Base-by-base conservation (phyloP, 1,140 invertebrate genomes). In the Drosophila subpulchrella region DNA sequence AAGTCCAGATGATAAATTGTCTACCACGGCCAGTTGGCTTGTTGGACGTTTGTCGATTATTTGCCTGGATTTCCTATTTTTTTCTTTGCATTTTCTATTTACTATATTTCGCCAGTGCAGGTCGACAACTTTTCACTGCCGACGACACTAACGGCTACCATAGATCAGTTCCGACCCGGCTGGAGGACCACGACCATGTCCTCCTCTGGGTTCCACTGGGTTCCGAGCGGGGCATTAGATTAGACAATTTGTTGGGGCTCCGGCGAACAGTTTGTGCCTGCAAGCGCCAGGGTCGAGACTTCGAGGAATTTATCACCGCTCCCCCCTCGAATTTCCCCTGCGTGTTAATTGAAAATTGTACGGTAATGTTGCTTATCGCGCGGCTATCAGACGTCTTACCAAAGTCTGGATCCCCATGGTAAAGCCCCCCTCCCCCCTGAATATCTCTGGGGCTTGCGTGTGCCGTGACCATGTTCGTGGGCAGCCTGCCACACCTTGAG, bases 301-400 rank as follows among this genome's bases (percentile, higher is more conserved):
- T 30, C 41, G 42, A 65, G 81, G 80, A 75, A 75, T 78, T 74
- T 67, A 62, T 71, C 51, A 55, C 59, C 24, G 39, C 38, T 10
- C 20, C 44, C 44, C 20, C 34, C 12, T 24, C 42, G 48, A 17
- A 30, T 15, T 82, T 86, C 65, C 48, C 58, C 60, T 54, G 86
- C 84, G 83, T 88, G 83, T 86, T 86, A 86, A 86, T 86, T 86
- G 83, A 86, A 86, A 86, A 86, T 89, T 86, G 83, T 86, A 89
- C 83, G 84, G 83, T 86, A 86, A 86, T 86, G 84, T 86, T 83
- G 84, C 83, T 86, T 86, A 86, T 86, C 83, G 83, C 60, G 54
- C 56, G 55, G 56, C 83, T 86, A 86, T 86, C 83, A 86, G 67
- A 24, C 59, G 48, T 56, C 47, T 51, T 48, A 58, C 60, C 68